phyloP scores from a whole-genome alignment of 2,113 vertebrate species.

The Vombatus ursinus region DNA sequence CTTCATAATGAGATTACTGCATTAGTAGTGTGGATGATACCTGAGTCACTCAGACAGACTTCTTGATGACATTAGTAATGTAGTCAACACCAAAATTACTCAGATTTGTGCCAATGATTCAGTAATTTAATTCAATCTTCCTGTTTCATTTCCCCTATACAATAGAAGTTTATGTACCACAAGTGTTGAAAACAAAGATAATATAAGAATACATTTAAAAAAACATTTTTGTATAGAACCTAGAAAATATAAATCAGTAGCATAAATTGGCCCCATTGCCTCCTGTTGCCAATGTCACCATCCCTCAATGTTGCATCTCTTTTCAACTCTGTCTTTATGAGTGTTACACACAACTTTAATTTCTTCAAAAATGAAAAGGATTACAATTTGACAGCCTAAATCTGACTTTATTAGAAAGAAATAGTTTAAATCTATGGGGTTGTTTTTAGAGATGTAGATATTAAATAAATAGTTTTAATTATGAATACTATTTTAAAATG shows the following conservation, averaged over 20 bases:
- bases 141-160: constrained; percentile 22
- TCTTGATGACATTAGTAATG: neutral
- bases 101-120: neutral
- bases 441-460: constrained; percentile 47
- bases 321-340: constrained; percentile 37
- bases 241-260: neutral
- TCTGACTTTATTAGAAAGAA: constrained; percentile 10
- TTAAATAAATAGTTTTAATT: constrained; percentile 41
- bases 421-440: constrained; percentile 25
- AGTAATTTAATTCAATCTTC: neutral
- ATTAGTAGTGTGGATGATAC: neutral
- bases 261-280: neutral
- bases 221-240: constrained; percentile 40
- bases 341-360: constrained; percentile 7
- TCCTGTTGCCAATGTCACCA: constrained; percentile 28
- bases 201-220: neutral
- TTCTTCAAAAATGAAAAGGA: constrained; percentile 28
- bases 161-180: constrained; percentile 13
- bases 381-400: neutral
- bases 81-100: constrained; percentile 6
- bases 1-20: neutral
- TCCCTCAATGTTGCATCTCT: neutral
- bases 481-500: constrained; percentile 25
- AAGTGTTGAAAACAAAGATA: constrained; percentile 7
- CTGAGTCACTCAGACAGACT: neutral